Evolutionary conservation across 2,797 vertebrate species (phyloP), one percentile per base, ranked within the genome.

Genomic region (Etheostoma nigrum): DNA sequence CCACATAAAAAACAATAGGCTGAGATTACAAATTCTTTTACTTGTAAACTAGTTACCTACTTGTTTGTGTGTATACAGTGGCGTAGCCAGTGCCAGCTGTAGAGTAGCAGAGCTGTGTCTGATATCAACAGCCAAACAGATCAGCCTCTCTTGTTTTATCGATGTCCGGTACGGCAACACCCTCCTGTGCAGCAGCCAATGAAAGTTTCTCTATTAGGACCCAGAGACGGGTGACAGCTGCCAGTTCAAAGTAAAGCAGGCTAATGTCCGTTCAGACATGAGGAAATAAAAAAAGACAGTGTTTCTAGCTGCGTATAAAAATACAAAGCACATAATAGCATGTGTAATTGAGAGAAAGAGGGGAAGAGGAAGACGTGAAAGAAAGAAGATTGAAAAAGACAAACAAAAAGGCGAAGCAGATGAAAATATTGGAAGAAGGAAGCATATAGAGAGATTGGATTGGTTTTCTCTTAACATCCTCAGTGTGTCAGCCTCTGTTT

Each of bases 111-210:
- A 85, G 83, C 87, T 86, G 84, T 77, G 85, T 78, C 57, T 67
- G 71, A 83, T 72, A 75, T 57, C 71, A 58, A 33, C 75, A 54
- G 68, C 89, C 86, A 87, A 84, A 87, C 72, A 70, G 67, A 76
- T 73, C 21, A 51, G 58, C 45, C 40, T 62, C 47, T 55, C 49
- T 65, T 73, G 63, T 52, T 63, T 54, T n/a, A 49, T 53, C 5
- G 27, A 10, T 48, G 16, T 42, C 25, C 55, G 65, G 23, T 64
- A 48, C 57, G 60, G 55, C 25, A 0, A 64, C 54, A 57, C 45
- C 8, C 19, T 65, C 45, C 52, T 15, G 54, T 30, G 19, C 60
- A 27, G 23, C 7, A 55, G 67, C 84, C 72, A 83, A 61, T 85
- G 55, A 53, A 33, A 76, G 47, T 59, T 49, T 57, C 78, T 77